Evolutionary conservation across 2,797 vertebrate species (phyloP).

Genomic region (Notamacropus eugenii): DNA sequence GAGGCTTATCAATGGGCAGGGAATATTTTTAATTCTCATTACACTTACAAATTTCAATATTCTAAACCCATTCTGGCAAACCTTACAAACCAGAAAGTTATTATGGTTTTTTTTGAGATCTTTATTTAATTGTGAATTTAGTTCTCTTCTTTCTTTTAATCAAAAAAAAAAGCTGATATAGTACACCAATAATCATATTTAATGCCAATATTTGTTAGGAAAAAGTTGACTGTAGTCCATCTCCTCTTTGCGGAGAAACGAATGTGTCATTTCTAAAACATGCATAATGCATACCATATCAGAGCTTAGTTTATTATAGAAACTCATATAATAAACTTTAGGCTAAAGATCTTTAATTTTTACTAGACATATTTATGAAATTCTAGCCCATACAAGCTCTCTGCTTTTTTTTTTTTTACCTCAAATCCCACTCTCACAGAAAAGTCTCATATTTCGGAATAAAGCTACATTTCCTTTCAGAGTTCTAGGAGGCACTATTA

Average conservation of each 20-base stretch:
- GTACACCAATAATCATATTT: not conserved
- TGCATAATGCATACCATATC: not conserved
- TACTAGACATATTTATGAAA: not conserved
- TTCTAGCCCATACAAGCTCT: not conserved
- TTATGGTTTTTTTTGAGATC: slow-evolving; percentile 34
- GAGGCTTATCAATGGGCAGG: no score
- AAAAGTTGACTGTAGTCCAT: not conserved
- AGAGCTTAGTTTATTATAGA: not conserved
- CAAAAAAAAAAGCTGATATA: not conserved
- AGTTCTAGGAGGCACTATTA: not conserved
- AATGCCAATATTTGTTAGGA: not conserved
- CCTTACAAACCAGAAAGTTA: slow-evolving; percentile 10
- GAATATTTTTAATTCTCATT: no score
- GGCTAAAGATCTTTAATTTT: not conserved
- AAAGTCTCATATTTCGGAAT: no score
- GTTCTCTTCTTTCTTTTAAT: not conserved
- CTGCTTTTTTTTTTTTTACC: no score
- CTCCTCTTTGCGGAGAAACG: slow-evolving; percentile 13
- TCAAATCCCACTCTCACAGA: not conserved
- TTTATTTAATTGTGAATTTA: slow-evolving; percentile 22
- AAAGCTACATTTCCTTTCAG: not conserved
- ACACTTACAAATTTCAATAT: slow-evolving; percentile 21
- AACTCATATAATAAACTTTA: not conserved
- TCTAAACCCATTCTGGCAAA: slow-evolving; percentile 17
- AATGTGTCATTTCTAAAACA: not conserved